Conservation (phyloP, 2,888 invertebrate species). For the Leptinotarsa peninsularis region DNA sequence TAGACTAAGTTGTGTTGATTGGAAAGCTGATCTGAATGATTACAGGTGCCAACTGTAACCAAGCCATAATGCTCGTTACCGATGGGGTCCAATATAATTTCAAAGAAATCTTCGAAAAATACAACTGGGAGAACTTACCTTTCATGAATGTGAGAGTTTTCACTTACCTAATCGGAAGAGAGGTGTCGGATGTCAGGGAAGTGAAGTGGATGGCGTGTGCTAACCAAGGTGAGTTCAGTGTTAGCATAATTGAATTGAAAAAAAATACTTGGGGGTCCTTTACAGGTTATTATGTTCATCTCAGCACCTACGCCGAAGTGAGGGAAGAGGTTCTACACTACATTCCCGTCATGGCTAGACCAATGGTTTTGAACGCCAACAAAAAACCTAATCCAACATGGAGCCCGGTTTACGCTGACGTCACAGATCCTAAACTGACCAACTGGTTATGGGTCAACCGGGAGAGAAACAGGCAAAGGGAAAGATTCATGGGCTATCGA, state of each 20-base stretch:
- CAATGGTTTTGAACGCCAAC: conserved; percentile 87
- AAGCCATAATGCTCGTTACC: conserved; percentile 99
- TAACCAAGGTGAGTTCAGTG: conserved; percentile 77
- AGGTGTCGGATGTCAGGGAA: conserved; percentile 89
- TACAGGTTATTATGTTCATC: conserved; percentile 91
- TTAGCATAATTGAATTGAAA: background rate
- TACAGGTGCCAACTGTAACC: conserved; percentile 75
- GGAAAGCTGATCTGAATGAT: background rate
- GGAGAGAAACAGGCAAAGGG: conserved; percentile 83
- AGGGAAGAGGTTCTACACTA: conserved; percentile 96
- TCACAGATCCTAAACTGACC: conserved; percentile 90
- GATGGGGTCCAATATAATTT: conserved; percentile 97
- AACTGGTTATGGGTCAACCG: conserved; percentile 91
- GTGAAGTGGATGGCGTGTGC: conserved; percentile 99
- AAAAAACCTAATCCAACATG: conserved; percentile 90
- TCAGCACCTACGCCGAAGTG: conserved; percentile 96
- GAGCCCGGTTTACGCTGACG: conserved; percentile 96
- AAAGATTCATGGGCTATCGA: conserved; percentile 77
- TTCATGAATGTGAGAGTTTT: conserved; percentile 95
- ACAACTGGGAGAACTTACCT: conserved; percentile 83
- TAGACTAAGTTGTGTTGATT: background rate
- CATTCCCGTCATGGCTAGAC: conserved; percentile 95
- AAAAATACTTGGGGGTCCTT: too few species aligned
- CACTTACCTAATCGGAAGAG: conserved; percentile 92
- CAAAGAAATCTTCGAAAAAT: conserved; percentile 90